Evolutionary conservation across 2,797 vertebrate genomes (phyloP).

Genomic region (Epinephelus coioides): DNA sequence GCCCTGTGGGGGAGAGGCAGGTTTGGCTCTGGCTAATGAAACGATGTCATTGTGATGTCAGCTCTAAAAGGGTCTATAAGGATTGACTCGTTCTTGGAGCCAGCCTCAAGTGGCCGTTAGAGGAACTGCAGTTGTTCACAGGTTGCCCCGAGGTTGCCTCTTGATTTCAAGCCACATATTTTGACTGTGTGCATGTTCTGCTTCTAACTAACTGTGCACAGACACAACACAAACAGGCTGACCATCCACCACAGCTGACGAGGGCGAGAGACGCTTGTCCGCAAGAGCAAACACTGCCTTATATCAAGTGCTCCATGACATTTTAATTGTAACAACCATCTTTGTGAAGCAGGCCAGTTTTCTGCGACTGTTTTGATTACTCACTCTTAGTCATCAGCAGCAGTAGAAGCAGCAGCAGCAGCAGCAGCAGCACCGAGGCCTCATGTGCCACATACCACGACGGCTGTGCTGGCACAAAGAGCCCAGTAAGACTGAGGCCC

Average conservation of each 20-base stretch:
- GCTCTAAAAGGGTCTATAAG: no score
- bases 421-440: conserved; percentile 46
- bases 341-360: conserved; percentile 56
- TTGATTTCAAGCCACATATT: conserved; percentile 1
- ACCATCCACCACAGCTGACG: conserved; percentile 21
- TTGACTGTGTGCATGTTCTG: neutral
- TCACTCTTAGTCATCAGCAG: conserved; percentile 75
- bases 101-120: no score
- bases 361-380: conserved; percentile 77
- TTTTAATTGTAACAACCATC: conserved; percentile 63
- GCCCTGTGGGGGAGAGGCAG: no score
- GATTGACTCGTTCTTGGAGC: no score
- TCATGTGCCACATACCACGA: conserved; percentile 61
- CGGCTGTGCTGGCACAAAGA: conserved; percentile 73
- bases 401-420: conserved; percentile 48
- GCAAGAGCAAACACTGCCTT: conserved; percentile 48
- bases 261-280: conserved; percentile 19
- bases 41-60: no score
- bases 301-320: conserved; percentile 65
- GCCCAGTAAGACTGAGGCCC: conserved; percentile 67
- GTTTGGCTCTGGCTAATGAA: no score
- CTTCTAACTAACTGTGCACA: conserved; percentile 34
- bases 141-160: no score
- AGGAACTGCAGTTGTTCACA: no score
- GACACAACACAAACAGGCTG: conserved; percentile 44